Evolutionary conservation across 2,797 vertebrate genomes (phyloP), one percentile per base, ranked within the genome.

Genomic region (Leptatherina wallacei): DNA sequence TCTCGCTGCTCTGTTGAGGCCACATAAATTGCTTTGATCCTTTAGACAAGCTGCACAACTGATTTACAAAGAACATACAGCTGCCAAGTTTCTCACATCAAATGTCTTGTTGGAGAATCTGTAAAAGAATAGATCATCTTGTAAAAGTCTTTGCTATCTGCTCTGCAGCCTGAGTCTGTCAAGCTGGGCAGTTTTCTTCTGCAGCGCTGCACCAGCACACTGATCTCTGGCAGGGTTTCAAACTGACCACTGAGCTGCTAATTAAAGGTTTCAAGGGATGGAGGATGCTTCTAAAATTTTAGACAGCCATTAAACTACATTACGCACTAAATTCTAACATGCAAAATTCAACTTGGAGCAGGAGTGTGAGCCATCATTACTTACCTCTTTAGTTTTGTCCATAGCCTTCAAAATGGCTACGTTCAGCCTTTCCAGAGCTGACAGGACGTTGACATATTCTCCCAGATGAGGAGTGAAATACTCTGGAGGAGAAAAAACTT

Each of bases 321-420:
- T 49, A 32, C 66, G n/a, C 58, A 62, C 47, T 1, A 12, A 52
- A 12, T 59, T 16, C n/a, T 40, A 6, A 56, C 12, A 22, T 58
- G 8, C 16, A 0, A 64, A 61, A 65, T 38, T 40, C 0, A 36
- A 58, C 4, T 29, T 1, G 0, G 13, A 4, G 14, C 29, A 51
- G 11, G 22, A 20, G 12, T 60, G 30, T 71, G 2, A 73, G 33
- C 11, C 2, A 32, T 18, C 54, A 2, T 40, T 67, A 77, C 95
- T 85, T 72, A 98, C 97, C 96, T 96, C 88, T 84, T 98, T 98
- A 79, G 97, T 98, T 91, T 96, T 95, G 78, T 98, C 97, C 97
- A 98, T 98, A 75, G 97, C 97, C 65, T 94, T 93, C 76, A 98
- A 91, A 86, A 98, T 96, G 0, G 96, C 95, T 2, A 95, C 89